Evolutionary conservation across 2,888 invertebrate species (phyloP).

Genomic region (Graphium colonna): DNA sequence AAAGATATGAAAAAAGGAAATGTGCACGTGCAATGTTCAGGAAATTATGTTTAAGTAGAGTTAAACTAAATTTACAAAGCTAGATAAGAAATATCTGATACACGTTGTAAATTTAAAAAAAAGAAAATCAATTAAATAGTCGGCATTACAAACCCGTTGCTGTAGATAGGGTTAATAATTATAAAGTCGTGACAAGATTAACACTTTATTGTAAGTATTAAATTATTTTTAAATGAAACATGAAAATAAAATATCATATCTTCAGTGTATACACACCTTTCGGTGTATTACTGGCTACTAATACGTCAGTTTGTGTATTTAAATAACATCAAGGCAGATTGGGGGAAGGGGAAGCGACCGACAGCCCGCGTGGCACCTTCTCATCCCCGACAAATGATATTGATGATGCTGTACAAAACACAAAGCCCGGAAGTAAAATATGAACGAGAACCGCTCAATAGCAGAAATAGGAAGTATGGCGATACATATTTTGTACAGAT

Average conservation of each 20-base stretch:
- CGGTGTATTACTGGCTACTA: slow-evolving; percentile 32
- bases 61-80: too few species aligned
- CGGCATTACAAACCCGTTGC: too few species aligned
- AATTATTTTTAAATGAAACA: not conserved
- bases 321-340: slow-evolving; percentile 59
- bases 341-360: slow-evolving; percentile 39
- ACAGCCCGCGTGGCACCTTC: slow-evolving; percentile 64
- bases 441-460: not conserved
- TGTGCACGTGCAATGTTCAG: too few species aligned
- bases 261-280: slow-evolving; percentile 4
- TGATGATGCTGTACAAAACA: slow-evolving; percentile 21
- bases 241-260: not conserved
- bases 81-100: too few species aligned
- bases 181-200: too few species aligned
- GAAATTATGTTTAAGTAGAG: too few species aligned
- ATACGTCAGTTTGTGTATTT: slow-evolving; percentile 57
- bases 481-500: too few species aligned
- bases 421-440: not conserved
- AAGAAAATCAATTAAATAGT: not conserved
- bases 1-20: too few species aligned
- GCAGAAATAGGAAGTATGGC: too few species aligned
- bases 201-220: not conserved
- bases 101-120: too few species aligned
- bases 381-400: slow-evolving; percentile 29
- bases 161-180: too few species aligned